These are phyloP conservation scores for Ischnura elegans DNA, from an alignment of 2,888 invertebrate species.

Conservation along the genomic window DNA sequence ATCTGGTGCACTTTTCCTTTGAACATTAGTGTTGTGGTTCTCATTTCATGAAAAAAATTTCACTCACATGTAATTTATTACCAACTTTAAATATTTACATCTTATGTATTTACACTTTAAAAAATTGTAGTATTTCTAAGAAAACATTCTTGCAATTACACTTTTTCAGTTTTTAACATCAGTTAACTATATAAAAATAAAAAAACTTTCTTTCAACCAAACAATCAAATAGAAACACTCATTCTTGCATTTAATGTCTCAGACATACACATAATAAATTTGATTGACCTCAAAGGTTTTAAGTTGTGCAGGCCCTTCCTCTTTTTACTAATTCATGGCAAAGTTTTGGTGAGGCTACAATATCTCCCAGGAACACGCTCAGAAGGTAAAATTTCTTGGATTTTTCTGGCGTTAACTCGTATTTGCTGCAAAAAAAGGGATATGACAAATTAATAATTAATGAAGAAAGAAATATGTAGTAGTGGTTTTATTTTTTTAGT, in stretches of 20 bases:
- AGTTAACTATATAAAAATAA: neutral
- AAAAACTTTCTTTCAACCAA: neutral
- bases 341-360: constrained; percentile 88
- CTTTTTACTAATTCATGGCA: constrained; percentile 90
- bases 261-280: neutral
- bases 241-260: neutral
- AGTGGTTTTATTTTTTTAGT: too few relatives aligned
- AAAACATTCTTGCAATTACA: neutral
- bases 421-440: constrained; percentile 82
- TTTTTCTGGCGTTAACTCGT: constrained; percentile 86
- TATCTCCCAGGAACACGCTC: constrained; percentile 92
- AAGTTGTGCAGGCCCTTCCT: constrained; percentile 79
- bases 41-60: neutral
- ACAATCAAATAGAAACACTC: neutral
- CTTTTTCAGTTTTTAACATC: neutral
- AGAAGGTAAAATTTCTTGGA: constrained; percentile 88
- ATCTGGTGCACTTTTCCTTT: too few relatives aligned
- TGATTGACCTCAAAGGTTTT: neutral
- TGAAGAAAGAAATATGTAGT: too few relatives aligned
- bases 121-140: neutral
- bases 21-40: too few relatives aligned
- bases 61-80: neutral
- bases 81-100: constrained; percentile 2
- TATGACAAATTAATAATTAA: neutral
- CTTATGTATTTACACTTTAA: neutral